Conservation (phyloP, 2,888 invertebrate species). For the Yponomeuta plumbellus region DNA sequence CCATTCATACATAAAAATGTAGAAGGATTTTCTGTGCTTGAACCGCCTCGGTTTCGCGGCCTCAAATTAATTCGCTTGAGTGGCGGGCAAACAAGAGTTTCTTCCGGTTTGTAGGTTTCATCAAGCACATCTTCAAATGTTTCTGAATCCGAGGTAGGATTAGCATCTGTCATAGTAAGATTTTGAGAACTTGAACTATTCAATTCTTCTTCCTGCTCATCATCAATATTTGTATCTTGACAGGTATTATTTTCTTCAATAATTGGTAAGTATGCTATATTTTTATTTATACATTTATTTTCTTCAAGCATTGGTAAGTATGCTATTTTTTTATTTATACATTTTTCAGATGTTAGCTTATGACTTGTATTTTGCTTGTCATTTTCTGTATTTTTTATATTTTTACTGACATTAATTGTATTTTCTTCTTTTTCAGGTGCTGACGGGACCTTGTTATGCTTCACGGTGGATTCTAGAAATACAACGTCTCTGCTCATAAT, state of each 20-base stretch:
- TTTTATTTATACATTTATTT: too few relatives aligned
- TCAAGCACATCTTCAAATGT: background rate
- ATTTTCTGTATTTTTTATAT: background rate
- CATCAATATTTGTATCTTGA: too few relatives aligned
- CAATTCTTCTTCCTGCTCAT: too few relatives aligned
- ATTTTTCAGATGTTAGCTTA: too few relatives aligned
- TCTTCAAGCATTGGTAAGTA: background rate
- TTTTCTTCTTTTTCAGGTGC: background rate
- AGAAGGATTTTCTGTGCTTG: background rate
- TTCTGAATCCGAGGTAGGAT: too few relatives aligned
- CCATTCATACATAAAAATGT: background rate
- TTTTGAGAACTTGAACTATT: too few relatives aligned
- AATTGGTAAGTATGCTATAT: background rate
- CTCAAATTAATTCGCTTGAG: background rate
- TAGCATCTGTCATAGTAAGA: too few relatives aligned
- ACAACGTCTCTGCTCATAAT: conserved; percentile 8
- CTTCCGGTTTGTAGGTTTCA: background rate
- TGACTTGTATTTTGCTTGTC: background rate
- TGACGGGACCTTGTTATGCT: background rate
- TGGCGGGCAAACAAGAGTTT: background rate
- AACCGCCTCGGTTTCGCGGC: background rate
- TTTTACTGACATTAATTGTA: background rate
- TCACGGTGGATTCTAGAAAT: background rate
- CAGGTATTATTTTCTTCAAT: background rate
- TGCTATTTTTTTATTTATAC: too few relatives aligned